Evolutionary conservation across 2,797 vertebrate species (phyloP), one percentile per base, ranked within the genome.

Genomic region (Sebastes matsubarae): DNA sequence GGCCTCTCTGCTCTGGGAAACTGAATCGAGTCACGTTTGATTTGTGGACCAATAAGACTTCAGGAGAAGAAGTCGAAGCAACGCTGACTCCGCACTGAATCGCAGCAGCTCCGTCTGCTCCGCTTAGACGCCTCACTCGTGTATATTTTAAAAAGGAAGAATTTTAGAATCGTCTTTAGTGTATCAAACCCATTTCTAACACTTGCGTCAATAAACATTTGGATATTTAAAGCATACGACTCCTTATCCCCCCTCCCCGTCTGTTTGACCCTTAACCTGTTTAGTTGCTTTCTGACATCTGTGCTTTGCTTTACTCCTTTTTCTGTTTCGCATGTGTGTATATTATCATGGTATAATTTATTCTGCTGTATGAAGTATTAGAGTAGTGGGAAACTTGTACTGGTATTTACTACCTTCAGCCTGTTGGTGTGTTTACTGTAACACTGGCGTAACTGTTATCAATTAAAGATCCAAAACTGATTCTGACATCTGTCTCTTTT

Each of bases 291-390:
- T 89, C 79, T 95, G 92, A 93, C 92, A 93, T 93, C 93, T 94
- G 95, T 96, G 95, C 94, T 94, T 93, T 93, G 92, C 91, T 94
- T 95, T 95, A 75, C 85, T 93, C 92, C 90, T 91, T 90, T 72
- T 96, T 95, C 88, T 86, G 94, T 96, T 96, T 89, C 91, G 95
- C 95, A 94, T 95, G 96, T 95, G 94, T 97, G 96, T 97, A 97
- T 97, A 96, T 98, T 97, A 97, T 96, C 97, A 95, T 97, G 95
- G 97, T 97, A 98, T 99, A 99, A 99, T 99, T 99, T 99, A 99
- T 99, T 99, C 97, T 98, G 97, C 97, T 98, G 96, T 98, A 97
- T 97, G 97, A 97, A 97, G 96, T 99, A 96, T 97, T 98, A 96
- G 97, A 97, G 88, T 99, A 99, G 98, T 96, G 97, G 94, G 96